Evolutionary conservation across 2,797 vertebrate species (phyloP).

Genomic region (Peromyscus melanophrys): DNA sequence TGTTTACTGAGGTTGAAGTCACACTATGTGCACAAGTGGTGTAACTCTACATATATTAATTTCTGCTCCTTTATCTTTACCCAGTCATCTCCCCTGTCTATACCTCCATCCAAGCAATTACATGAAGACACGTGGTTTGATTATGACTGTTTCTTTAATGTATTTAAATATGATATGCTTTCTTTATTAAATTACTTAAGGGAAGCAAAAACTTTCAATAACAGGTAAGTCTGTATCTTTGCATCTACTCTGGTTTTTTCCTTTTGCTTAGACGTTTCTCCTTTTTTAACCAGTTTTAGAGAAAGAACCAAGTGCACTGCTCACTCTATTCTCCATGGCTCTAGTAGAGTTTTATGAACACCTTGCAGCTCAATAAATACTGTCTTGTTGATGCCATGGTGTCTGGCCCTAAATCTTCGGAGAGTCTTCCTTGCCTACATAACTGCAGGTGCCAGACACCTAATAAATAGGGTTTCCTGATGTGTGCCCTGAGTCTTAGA

Average conservation of each 20-base stretch:
- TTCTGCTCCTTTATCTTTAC: not conserved
- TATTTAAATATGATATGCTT: not conserved
- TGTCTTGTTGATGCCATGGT: not conserved
- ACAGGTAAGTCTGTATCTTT: not conserved
- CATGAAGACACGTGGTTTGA: accelerated
- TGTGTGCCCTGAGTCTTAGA: not conserved
- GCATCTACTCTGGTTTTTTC: not conserved
- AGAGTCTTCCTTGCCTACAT: not conserved
- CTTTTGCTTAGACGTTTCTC: not conserved
- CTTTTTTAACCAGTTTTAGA: not conserved
- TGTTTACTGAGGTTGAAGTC: not conserved
- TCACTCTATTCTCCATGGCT: not conserved
- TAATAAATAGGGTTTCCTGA: not conserved
- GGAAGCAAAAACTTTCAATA: not conserved
- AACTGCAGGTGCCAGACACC: not conserved
- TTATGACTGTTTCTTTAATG: not conserved
- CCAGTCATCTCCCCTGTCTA: accelerated
- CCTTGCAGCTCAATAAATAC: conserved; percentile 4
- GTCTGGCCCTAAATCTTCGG: conserved; percentile 33
- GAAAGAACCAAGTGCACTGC: not conserved
- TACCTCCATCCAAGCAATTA: too few species aligned
- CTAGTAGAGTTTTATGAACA: not conserved
- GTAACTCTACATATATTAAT: not conserved
- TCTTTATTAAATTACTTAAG: not conserved
- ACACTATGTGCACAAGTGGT: not conserved